Evolutionary conservation across 2,888 invertebrate species (phyloP).

Genomic region (Drosophila kuntzei): DNA sequence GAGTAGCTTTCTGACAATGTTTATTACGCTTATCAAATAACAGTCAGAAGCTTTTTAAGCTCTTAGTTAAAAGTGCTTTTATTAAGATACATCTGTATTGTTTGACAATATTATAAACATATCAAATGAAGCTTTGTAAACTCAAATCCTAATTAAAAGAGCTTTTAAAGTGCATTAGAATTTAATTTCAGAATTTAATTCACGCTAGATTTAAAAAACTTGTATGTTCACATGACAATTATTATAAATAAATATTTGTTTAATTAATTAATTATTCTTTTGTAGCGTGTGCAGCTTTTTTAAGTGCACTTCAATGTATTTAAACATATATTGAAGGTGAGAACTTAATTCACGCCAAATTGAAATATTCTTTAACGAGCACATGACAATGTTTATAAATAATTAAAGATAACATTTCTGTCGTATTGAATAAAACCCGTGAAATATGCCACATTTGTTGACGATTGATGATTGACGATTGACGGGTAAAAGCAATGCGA

Average conservation of each 20-base stretch:
- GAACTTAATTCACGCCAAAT: neutral
- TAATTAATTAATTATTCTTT: too few species aligned
- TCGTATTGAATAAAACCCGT: constrained; percentile 6
- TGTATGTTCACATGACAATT: too few species aligned
- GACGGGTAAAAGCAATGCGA: constrained; percentile 37
- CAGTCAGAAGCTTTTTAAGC: neutral
- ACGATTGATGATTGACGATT: neutral
- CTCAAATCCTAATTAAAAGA: too few species aligned
- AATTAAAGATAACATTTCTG: constrained; percentile 20
- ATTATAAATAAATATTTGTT: neutral
- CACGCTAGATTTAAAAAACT: too few species aligned
- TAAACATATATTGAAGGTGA: neutral
- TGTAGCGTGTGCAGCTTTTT: too few species aligned
- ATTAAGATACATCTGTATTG: too few species aligned
- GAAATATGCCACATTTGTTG: constrained; percentile 9
- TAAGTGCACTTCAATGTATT: too few species aligned
- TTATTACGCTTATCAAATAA: neutral
- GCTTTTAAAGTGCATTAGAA: too few species aligned
- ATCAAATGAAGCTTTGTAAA: too few species aligned
- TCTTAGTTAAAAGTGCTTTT: neutral
- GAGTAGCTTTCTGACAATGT: neutral
- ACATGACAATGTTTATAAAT: constrained; percentile 22
- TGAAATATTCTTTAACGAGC: neutral
- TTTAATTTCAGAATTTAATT: too few species aligned
- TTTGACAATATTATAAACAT: too few species aligned